phyloP scores from a whole-genome alignment of 2,113 vertebrate genomes.

The Seriola rivoliana region DNA sequence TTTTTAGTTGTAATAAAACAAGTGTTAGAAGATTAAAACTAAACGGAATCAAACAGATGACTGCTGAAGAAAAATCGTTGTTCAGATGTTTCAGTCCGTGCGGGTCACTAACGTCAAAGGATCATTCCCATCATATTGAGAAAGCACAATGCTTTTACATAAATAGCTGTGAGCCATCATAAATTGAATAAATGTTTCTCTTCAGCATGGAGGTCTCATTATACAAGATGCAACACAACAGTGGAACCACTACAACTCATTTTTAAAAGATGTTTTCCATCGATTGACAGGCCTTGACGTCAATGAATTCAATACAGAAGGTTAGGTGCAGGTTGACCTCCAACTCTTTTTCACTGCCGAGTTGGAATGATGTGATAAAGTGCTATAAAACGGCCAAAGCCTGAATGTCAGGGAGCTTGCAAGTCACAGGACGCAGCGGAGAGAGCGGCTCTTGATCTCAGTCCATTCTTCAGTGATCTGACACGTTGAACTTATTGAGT shows the following conservation, averaged over 20 bases:
- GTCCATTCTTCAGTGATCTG: background rate
- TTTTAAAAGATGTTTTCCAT: background rate
- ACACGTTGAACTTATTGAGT: background rate
- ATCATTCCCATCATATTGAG: background rate
- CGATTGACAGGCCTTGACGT: background rate
- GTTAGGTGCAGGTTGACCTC: background rate
- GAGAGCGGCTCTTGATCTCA: background rate
- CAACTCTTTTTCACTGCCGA: background rate
- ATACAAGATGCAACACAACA: conserved; percentile 15
- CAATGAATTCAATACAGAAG: background rate
- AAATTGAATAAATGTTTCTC: conserved; percentile 5
- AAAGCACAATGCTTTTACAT: background rate
- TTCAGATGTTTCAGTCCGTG: background rate
- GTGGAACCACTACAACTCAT: background rate
- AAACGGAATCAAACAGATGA: too few species aligned
- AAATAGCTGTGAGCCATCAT: background rate
- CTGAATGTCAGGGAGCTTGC: background rate
- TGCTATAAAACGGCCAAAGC: background rate
- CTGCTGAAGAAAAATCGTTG: too few species aligned
- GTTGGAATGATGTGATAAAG: background rate
- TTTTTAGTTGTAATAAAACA: too few species aligned
- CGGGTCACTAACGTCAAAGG: too few species aligned
- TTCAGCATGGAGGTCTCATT: background rate
- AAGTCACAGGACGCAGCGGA: background rate
- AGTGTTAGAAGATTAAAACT: too few species aligned